Evolutionary conservation across 1,140 invertebrate genomes (phyloP).

Genomic region (Muscidifurax raptorellus): DNA sequence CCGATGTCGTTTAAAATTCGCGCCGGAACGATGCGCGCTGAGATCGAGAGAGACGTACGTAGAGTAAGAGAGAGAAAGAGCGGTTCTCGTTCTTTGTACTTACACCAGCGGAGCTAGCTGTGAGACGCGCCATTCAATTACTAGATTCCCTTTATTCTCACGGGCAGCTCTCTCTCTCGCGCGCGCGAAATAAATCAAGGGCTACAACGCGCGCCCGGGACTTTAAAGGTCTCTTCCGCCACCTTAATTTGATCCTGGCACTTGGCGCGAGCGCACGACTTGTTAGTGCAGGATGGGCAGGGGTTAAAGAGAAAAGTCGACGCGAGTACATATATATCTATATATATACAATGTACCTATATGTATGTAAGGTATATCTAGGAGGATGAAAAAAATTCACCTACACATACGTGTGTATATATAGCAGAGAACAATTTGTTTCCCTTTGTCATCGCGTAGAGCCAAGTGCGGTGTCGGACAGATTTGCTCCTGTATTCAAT

Average conservation of each 20-base stretch:
- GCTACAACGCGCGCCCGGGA: background rate
- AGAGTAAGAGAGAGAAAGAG: no score
- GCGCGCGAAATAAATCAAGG: conserved; percentile 39
- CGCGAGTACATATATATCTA: background rate
- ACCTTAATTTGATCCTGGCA: conserved; percentile 42
- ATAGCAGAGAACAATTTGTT: no score
- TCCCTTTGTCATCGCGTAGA: background rate
- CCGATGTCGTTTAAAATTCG: no score
- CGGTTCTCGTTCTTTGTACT: background rate
- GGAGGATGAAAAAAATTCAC: background rate
- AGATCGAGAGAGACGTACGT: no score
- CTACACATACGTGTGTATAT: no score
- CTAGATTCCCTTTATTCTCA: conserved; percentile 33
- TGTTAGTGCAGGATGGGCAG: background rate
- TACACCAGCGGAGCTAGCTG: background rate
- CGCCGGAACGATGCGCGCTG: no score
- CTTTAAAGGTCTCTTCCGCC: conserved; percentile 31
- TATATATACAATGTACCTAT: no score
- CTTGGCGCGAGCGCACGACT: conserved; percentile 18
- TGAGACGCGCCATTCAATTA: conserved; percentile 45
- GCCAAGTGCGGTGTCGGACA: background rate
- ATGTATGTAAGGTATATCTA: background rate
- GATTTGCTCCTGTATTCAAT: background rate
- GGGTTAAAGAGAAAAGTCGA: background rate
- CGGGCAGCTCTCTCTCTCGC: background rate